These are phyloP conservation scores for Scarus forsteni DNA, from an alignment of 2,797 vertebrate genomes.

Conservation along the genomic window DNA sequence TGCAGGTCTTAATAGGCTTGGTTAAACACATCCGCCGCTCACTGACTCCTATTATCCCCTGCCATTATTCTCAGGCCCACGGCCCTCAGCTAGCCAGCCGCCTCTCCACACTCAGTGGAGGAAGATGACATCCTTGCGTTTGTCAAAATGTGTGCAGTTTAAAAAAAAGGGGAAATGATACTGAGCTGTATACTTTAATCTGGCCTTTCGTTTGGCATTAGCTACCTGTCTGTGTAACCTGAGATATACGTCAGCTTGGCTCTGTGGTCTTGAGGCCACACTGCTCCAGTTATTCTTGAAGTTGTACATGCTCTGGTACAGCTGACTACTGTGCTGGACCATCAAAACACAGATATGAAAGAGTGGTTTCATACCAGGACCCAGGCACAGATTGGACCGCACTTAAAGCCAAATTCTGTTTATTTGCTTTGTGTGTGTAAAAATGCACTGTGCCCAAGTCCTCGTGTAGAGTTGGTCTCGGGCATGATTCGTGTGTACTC, in stretches of 20 bases:
- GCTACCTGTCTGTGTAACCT: slow-evolving; percentile 3
- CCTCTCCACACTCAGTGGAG: slow-evolving; percentile 43
- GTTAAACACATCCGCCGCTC: slow-evolving; percentile 80
- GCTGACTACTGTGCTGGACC: slow-evolving; percentile 4
- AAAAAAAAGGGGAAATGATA: background rate
- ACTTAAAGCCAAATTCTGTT: too few species aligned
- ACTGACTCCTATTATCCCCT: slow-evolving; percentile 78
- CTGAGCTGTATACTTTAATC: background rate
- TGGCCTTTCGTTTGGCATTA: background rate
- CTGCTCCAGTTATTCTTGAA: slow-evolving; percentile 14
- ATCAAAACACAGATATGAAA: background rate
- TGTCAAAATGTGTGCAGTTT: slow-evolving; percentile 22
- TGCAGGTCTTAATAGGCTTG: slow-evolving; percentile 79
- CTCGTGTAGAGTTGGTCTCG: too few species aligned
- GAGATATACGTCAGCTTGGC: slow-evolving; percentile 7
- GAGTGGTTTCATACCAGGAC: too few species aligned
- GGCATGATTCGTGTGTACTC: too few species aligned
- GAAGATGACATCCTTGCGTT: slow-evolving; percentile 13
- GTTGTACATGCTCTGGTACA: slow-evolving; percentile 19
- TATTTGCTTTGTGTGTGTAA: too few species aligned
- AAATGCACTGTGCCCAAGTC: too few species aligned
- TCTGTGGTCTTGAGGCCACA: slow-evolving; percentile 1
- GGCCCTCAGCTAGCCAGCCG: slow-evolving; percentile 27
- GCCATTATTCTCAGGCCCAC: slow-evolving; percentile 55
- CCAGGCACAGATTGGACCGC: too few species aligned